phyloP scores from a whole-genome alignment of 2,888 invertebrate genomes.

The Leucozona laternaria region DNA sequence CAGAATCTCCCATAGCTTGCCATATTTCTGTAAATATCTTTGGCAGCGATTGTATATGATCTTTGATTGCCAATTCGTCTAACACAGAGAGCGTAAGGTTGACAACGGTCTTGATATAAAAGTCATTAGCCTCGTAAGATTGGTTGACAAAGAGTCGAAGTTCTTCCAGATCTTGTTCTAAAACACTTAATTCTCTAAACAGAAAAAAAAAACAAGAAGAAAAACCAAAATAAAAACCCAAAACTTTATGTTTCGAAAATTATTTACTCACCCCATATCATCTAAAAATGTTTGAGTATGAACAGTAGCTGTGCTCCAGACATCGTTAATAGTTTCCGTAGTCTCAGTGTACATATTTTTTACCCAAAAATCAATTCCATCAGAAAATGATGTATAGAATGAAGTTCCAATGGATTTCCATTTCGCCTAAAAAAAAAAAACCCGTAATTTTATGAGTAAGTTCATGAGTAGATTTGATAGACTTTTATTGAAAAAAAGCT shows the following conservation, averaged over 20 bases:
- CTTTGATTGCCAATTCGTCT: conserved; percentile 91
- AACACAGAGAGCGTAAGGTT: conserved; percentile 88
- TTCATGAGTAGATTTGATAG: no score
- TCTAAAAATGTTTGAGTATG: conserved; percentile 88
- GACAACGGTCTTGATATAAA: conserved; percentile 91
- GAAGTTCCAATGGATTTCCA: conserved; percentile 83
- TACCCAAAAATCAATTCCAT: conserved; percentile 87
- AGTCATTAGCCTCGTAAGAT: conserved; percentile 92
- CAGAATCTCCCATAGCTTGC: conserved; percentile 94
- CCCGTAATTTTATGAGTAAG: no score
- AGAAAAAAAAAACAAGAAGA: background rate
- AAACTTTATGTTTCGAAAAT: background rate
- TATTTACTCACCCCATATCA: conserved; percentile 86
- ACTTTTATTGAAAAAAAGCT: no score
- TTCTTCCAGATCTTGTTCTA: conserved; percentile 86
- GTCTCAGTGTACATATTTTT: conserved; percentile 89
- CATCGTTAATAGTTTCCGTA: conserved; percentile 87
- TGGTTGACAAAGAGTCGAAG: conserved; percentile 89
- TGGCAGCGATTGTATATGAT: conserved; percentile 91
- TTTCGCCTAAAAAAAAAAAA: conserved; percentile 82
- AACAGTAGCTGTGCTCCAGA: conserved; percentile 91
- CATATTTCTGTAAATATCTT: conserved; percentile 92
- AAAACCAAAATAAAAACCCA: background rate
- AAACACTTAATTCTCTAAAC: conserved; percentile 85
- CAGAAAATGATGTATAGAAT: conserved; percentile 84